A percentile compares a stretch with the other conserved stretches of the same genome.
Conservation (phyloP, 37 sponge, comb jelly and placozoan species). For the Chondrosia reniformis region DNA sequence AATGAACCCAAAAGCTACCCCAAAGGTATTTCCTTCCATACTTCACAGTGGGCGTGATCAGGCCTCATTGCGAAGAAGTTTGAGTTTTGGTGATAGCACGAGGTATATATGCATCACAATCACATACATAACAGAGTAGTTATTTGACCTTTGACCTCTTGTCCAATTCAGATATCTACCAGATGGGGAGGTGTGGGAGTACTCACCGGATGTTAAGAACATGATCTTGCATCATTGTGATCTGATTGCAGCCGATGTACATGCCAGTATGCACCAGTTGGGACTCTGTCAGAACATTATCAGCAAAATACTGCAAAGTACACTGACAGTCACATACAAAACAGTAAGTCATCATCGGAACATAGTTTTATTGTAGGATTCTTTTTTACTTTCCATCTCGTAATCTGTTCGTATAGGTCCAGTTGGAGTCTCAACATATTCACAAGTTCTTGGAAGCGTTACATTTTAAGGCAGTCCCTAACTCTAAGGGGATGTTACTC, state of each 20-base stretch:
- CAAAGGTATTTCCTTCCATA: constrained; percentile 26
- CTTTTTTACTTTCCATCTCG: too few species aligned
- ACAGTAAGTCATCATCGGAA: not conserved
- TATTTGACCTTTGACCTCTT: not conserved
- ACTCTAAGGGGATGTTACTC: too few species aligned
- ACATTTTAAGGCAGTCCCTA: too few species aligned
- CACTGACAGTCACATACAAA: not conserved
- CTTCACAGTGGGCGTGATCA: constrained; percentile 64
- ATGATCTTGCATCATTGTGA: constrained; percentile 39
- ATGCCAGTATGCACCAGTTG: constrained; percentile 1
- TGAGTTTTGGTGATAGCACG: constrained; percentile 9
- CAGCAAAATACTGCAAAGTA: not conserved
- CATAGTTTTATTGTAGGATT: too few species aligned
- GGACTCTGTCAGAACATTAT: not conserved
- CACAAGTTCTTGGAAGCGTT: too few species aligned
- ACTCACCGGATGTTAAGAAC: constrained; percentile 15
- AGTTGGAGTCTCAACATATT: too few species aligned
- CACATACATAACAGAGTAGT: not conserved
- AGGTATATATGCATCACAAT: not conserved
- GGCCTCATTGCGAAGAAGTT: constrained; percentile 46
- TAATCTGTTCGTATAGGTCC: too few species aligned
- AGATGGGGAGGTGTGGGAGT: constrained; percentile 66
- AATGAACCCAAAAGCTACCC: constrained; percentile 24
- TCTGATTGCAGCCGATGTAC: constrained; percentile 37
- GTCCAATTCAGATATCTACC: not conserved